Evolutionary conservation across 2,797 vertebrate species (phyloP).

Genomic region (Eulemur rubriventer): DNA sequence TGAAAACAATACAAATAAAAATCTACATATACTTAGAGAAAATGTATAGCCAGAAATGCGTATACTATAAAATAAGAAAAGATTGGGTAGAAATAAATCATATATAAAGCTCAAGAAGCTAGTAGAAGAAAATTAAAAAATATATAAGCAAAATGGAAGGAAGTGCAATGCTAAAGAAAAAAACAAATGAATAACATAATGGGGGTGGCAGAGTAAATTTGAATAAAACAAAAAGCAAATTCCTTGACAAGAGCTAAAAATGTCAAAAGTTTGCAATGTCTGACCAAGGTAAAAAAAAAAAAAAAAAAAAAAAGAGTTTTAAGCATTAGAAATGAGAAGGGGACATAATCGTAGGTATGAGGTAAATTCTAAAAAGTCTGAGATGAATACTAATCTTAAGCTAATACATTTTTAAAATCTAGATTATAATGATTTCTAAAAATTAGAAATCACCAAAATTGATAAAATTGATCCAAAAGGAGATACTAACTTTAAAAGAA

Average conservation of each 20-base stretch:
- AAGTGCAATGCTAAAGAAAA: neutral
- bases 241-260: neutral
- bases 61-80: neutral
- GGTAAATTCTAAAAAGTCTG: neutral
- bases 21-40: neutral
- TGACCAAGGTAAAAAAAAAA: neutral
- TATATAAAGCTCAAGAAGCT: neutral
- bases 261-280: neutral
- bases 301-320: neutral
- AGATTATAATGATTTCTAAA: neutral
- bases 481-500: neutral
- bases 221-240: neutral
- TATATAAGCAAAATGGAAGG: neutral
- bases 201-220: neutral
- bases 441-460: neutral
- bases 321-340: neutral
- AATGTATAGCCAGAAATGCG: neutral
- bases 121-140: neutral
- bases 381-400: slow-evolving; percentile 34
- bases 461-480: neutral
- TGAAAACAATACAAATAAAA: neutral
- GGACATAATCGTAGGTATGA: neutral
- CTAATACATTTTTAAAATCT: neutral
- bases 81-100: neutral
- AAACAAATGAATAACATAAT: neutral